These are phyloP conservation scores for Heterodera carotae DNA, from an alignment of 1,140 invertebrate species.

Conservation along the genomic window DNA sequence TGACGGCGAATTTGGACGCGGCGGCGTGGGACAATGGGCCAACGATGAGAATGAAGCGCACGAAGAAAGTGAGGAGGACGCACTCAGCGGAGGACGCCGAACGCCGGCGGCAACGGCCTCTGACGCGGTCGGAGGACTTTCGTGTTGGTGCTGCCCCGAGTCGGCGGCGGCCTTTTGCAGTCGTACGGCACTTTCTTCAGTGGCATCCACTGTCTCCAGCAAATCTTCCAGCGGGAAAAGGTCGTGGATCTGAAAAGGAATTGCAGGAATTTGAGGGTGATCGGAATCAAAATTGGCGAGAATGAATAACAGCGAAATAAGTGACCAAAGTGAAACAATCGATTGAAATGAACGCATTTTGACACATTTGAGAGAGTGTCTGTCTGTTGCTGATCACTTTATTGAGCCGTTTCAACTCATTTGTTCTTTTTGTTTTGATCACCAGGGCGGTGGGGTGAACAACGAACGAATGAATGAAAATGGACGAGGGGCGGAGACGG, in stretches of 20 bases:
- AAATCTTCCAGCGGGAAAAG: slow-evolving; percentile 55
- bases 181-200: slow-evolving; percentile 19
- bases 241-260: slow-evolving; percentile 49
- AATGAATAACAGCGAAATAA: not conserved
- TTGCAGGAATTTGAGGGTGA: not conserved
- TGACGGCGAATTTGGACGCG: not conserved
- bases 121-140: no score
- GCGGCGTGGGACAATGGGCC: no score
- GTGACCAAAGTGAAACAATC: not conserved
- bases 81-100: not conserved
- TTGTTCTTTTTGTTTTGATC: not conserved
- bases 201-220: slow-evolving; percentile 47
- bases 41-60: not conserved
- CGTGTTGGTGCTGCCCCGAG: not conserved
- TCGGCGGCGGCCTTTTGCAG: not conserved
- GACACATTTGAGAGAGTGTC: no score
- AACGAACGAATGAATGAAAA: not conserved
- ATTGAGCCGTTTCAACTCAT: not conserved
- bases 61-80: not conserved
- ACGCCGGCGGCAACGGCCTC: no score
- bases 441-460: no score
- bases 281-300: not conserved
- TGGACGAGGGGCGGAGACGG: not conserved
- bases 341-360: no score
- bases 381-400: no score